Evolutionary conservation across 1,140 invertebrate species (phyloP), one percentile per base, ranked within the genome.

Genomic region (Hyposmocoma kahamanoa): DNA sequence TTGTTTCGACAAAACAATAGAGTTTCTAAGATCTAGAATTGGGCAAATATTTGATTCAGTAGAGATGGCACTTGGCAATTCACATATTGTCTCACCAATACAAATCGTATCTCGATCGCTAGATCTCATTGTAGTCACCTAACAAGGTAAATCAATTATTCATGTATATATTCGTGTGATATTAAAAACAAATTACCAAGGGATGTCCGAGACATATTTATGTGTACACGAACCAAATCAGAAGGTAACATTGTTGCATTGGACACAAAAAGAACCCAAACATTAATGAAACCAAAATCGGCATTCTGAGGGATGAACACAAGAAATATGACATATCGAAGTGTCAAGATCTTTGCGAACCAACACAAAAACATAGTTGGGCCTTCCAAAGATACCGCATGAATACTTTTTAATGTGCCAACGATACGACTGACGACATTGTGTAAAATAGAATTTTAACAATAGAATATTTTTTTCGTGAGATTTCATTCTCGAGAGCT

Each of bases 391-490:
- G 63, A 76, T 73, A 77, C 74, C 72, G 71, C 72, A 73, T 82
- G 80, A 84, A 84, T 84, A 79, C 80, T 82, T 82, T 84, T 84
- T 84, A 84, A 84, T 82, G 73, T 67, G 78, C 74, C 74, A 82
- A 71, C 71, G 78, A 82, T 82, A 80, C 78, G 78, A 74, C 78
- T 74, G 79, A 70, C 70, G 62, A 59, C 59, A 77, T 81, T 78
- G 67, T 78, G 60, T 63, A 48, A n/a, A n/a, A n/a, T n/a, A n/a
- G 19, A 49, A 61, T 44, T 41, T 50, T 65, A 47, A 78, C 74
- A 80, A 82, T 73, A 67, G 69, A 56, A 51, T 45, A 54, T 68
- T 81, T 84, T 79, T 82, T 74, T 53, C 66, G 59, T 73, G 65
- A 64, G 64, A 70, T 56, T 68, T 56, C 62, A 69, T 65, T 76